phyloP scores from a whole-genome alignment of 2,797 vertebrate genomes.

The Australoheros facetus region DNA sequence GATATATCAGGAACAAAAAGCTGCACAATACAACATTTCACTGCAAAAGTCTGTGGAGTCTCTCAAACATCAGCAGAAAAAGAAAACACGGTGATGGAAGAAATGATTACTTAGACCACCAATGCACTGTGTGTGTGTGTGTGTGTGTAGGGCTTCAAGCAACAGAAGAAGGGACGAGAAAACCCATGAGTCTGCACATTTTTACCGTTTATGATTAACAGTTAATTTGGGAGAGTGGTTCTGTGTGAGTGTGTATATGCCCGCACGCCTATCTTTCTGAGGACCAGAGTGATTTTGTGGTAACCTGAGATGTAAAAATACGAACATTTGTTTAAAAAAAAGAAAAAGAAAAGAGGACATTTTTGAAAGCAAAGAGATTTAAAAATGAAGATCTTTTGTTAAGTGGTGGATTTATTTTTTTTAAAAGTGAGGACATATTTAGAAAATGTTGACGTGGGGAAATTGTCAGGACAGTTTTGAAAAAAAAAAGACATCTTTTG shows the following conservation, averaged over 20 bases:
- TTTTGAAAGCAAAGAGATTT: background rate
- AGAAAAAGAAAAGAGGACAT: background rate
- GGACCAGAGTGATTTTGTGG: background rate
- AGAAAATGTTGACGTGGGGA: background rate
- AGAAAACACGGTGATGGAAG: slow-evolving; percentile 32
- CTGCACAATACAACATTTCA: background rate
- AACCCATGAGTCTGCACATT: slow-evolving; percentile 55
- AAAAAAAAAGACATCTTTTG: background rate
- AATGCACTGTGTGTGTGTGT: background rate
- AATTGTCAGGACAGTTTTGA: background rate
- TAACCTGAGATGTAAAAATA: background rate
- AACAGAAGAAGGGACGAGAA: slow-evolving; percentile 22
- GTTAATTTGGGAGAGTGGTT: slow-evolving; percentile 71
- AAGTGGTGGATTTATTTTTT: too few relatives aligned
- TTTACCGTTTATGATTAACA: slow-evolving; percentile 64
- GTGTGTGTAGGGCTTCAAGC: slow-evolving; percentile 8
- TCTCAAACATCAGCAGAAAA: slow-evolving; percentile 55
- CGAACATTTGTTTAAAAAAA: background rate
- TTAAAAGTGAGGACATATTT: background rate
- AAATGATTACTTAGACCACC: slow-evolving; percentile 25
- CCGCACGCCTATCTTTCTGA: background rate
- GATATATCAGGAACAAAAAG: background rate
- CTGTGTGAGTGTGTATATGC: slow-evolving; percentile 5
- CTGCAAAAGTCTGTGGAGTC: background rate
- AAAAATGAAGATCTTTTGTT: background rate